phyloP scores from a whole-genome alignment of 2,113 vertebrate genomes.

The Gavia stellata region DNA sequence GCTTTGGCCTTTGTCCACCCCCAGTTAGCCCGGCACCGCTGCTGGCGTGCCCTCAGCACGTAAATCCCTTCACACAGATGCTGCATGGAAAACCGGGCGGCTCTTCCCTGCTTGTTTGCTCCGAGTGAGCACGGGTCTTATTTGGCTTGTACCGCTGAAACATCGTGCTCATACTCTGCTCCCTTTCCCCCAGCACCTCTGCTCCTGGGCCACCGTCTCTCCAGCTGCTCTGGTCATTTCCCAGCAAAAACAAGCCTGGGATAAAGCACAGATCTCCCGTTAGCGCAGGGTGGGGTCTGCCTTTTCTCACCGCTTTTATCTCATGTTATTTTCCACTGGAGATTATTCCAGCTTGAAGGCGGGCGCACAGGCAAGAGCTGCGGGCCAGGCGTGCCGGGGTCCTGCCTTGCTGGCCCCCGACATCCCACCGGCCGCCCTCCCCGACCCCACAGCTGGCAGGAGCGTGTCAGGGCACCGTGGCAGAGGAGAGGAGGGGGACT shows the following conservation, averaged over 20 bases:
- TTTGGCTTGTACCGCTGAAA: fast-evolving
- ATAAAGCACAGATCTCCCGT: not conserved
- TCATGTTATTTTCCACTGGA: not conserved
- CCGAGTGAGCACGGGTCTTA: fast-evolving
- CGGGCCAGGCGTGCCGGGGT: fast-evolving
- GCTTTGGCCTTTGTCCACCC: not conserved
- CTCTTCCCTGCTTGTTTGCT: not conserved
- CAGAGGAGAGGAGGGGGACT: not conserved
- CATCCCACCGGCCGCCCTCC: not conserved
- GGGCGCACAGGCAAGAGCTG: not conserved
- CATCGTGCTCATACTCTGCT: fast-evolving
- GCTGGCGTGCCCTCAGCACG: not conserved
- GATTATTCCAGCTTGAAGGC: not conserved
- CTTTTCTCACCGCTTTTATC: not conserved
- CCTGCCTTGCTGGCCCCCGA: not conserved
- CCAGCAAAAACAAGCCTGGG: not conserved
- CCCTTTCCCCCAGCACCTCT: not conserved
- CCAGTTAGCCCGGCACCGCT: not conserved
- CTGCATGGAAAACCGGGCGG: fast-evolving
- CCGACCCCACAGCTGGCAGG: not conserved
- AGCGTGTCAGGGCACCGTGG: fast-evolving
- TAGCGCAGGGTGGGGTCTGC: not conserved
- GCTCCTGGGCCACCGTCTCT: not conserved
- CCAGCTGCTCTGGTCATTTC: not conserved
- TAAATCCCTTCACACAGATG: not conserved